A percentile compares a stretch with the other conserved stretches of the same genome.
Conservation (phyloP, 2,888 invertebrate genomes). For the Syrista parreyssii region DNA sequence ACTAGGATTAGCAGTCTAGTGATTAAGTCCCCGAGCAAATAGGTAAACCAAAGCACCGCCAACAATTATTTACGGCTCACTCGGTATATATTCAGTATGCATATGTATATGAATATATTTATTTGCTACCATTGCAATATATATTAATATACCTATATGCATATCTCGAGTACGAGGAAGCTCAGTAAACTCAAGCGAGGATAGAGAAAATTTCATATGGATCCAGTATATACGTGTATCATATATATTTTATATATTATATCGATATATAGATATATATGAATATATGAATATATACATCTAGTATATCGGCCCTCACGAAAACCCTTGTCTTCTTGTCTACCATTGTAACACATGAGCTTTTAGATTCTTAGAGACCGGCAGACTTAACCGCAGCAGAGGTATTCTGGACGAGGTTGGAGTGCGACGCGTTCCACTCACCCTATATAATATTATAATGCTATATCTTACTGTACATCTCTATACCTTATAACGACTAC, state of each 20-base stretch:
- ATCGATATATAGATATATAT: neutral
- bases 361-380: slow-evolving; percentile 37
- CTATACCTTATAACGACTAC: neutral
- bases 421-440: slow-evolving; percentile 35
- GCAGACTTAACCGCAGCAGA: slow-evolving; percentile 65
- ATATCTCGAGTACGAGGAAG: neutral
- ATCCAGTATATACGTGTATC: neutral
- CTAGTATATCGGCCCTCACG: neutral
- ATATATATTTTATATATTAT: neutral
- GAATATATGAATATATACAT: neutral
- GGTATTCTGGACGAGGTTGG: slow-evolving; percentile 65
- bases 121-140: neutral
- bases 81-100: neutral
- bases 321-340: slow-evolving; percentile 49
- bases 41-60: neutral
- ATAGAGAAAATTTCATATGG: neutral
- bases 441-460: slow-evolving; percentile 4
- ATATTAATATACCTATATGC: neutral
- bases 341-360: slow-evolving; percentile 29
- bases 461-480: neutral
- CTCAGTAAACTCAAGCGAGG: neutral
- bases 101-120: neutral
- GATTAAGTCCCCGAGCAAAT: neutral
- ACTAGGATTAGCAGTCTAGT: neutral
- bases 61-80: neutral